Conservation (phyloP, 2,888 invertebrate genomes). For the Napeogenes inachia region DNA sequence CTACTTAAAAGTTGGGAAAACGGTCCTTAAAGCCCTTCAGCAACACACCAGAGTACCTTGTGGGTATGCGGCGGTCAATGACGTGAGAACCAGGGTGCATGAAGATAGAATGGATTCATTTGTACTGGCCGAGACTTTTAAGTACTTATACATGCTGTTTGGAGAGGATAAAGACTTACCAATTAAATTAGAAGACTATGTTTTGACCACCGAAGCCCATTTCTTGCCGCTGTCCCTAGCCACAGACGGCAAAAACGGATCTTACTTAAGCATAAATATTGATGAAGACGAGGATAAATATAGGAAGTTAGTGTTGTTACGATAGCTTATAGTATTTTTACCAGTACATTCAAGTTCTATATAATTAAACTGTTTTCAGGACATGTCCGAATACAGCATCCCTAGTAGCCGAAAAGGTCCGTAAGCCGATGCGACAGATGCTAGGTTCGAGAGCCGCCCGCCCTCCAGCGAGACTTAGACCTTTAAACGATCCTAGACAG, state of each 20-base stretch:
- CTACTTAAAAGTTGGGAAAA: constrained; percentile 93
- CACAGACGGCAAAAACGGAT: constrained; percentile 75
- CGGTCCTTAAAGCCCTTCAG: constrained; percentile 92
- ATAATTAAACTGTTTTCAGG: constrained; percentile 54
- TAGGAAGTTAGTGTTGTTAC: constrained; percentile 52
- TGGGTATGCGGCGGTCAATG: constrained; percentile 98
- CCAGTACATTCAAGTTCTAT: constrained; percentile 3
- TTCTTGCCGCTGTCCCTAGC: constrained; percentile 92
- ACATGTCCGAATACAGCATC: constrained; percentile 92
- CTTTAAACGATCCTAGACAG: constrained; percentile 92
- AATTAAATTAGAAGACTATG: constrained; percentile 89
- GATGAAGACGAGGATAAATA: constrained; percentile 67
- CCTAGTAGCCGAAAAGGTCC: constrained; percentile 88
- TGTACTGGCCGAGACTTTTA: constrained; percentile 97
- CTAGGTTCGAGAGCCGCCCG: constrained; percentile 83
- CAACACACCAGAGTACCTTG: constrained; percentile 95
- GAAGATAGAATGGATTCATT: constrained; percentile 99
- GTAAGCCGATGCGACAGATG: constrained; percentile 90
- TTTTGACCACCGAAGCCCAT: constrained; percentile 97
- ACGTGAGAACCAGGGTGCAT: constrained; percentile 91
- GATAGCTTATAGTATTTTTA: not conserved
- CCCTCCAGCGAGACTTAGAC: constrained; percentile 84
- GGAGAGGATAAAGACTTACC: constrained; percentile 89
- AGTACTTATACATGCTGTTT: constrained; percentile 96
- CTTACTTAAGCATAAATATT: constrained; percentile 64